Evolutionary conservation across 2,888 invertebrate species (phyloP).

Genomic region (Odontothrips loti): DNA sequence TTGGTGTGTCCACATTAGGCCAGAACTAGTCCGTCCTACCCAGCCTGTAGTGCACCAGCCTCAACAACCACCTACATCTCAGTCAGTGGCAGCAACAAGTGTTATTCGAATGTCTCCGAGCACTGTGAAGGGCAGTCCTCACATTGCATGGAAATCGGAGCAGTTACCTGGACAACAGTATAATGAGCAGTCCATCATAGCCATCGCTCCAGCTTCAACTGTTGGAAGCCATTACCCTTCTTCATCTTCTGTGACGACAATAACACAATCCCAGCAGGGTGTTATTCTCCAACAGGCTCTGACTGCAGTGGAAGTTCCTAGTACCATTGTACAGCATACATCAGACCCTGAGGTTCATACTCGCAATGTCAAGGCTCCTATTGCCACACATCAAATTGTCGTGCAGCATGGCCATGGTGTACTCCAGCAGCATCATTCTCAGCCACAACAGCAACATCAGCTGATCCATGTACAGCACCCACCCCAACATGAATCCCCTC

Average conservation of each 20-base stretch:
- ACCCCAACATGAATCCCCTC: constrained; percentile 34
- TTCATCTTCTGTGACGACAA: constrained; percentile 29
- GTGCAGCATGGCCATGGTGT: not conserved
- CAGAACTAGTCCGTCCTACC: constrained; percentile 65
- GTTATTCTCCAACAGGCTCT: constrained; percentile 50
- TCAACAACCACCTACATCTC: constrained; percentile 39
- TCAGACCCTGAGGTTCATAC: not conserved
- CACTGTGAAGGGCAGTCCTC: constrained; percentile 36
- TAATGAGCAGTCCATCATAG: not conserved
- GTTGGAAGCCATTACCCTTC: constrained; percentile 31
- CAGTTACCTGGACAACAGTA: constrained; percentile 14
- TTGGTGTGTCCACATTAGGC: constrained; percentile 49
- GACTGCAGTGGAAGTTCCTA: constrained; percentile 39
- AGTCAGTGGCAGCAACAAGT: constrained; percentile 58
- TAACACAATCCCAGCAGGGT: constrained; percentile 39
- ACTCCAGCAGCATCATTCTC: not conserved
- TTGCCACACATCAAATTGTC: not conserved
- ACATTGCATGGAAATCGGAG: constrained; percentile 39
- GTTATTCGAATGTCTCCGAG: constrained; percentile 77
- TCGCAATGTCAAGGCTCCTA: not conserved
- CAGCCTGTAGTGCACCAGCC: constrained; percentile 49
- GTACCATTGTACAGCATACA: constrained; percentile 2
- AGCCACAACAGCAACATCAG: constrained; percentile 29
- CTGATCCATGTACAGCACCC: constrained; percentile 43
- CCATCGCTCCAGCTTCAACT: constrained; percentile 30